phyloP scores from a whole-genome alignment of 2,888 invertebrate species.

The Agrilus mali region DNA sequence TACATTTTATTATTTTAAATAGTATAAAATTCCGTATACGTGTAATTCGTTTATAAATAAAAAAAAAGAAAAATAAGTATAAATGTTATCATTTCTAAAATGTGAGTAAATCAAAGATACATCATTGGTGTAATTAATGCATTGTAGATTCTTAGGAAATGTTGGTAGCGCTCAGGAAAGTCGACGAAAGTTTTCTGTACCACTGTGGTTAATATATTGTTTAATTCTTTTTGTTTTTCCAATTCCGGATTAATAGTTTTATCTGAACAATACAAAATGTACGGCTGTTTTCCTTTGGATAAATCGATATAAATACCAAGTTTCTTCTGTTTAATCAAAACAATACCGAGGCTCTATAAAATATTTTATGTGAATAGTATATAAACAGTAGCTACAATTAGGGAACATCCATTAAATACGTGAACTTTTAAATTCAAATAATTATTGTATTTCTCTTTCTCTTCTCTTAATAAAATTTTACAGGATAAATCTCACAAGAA shows the following conservation, averaged over 20 bases:
- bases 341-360: conserved; percentile 40
- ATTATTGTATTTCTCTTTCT: too few relatives aligned
- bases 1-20: too few relatives aligned
- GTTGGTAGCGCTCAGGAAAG: conserved; percentile 45
- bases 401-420: conserved; percentile 28
- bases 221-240: conserved; percentile 43
- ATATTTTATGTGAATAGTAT: conserved; percentile 6
- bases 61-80: too few relatives aligned
- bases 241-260: conserved; percentile 41
- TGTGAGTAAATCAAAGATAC: conserved; percentile 2
- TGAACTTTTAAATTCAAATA: conserved; percentile 35
- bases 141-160: conserved; percentile 35
- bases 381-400: too few relatives aligned
- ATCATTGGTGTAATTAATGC: conserved; percentile 33
- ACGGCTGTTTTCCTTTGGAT: conserved; percentile 29
- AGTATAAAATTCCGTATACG: too few relatives aligned
- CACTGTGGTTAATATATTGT: conserved; percentile 43
- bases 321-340: conserved; percentile 59
- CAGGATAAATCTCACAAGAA: too few relatives aligned
- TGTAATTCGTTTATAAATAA: too few relatives aligned
- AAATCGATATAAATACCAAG: conserved; percentile 46
- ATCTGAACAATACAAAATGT: conserved; percentile 28
- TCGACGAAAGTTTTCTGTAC: conserved; percentile 45
- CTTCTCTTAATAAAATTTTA: too few relatives aligned
- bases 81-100: too few relatives aligned